A percentile compares a stretch with the other conserved stretches of the same genome.
Evolutionary conservation across 92 coral and sea anemone genomes (phyloP).

Genomic region (Umimayanthus kanabou): DNA sequence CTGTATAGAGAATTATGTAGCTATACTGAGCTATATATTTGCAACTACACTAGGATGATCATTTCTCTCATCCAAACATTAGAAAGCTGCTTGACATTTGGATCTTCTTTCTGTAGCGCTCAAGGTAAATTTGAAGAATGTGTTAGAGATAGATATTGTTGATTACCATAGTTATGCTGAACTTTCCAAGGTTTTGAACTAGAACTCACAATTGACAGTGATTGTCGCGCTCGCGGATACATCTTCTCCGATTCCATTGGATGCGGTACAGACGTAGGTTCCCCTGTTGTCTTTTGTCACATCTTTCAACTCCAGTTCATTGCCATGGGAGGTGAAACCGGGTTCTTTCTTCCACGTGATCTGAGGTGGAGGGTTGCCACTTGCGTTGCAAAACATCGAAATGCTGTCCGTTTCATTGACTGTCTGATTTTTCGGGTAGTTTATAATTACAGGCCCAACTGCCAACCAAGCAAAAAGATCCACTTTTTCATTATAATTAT

Average conservation of each 20-base stretch:
- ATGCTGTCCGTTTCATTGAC: conserved; percentile 33
- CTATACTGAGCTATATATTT: too few relatives aligned
- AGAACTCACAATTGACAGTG: conserved; percentile 48
- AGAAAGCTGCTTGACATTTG: too few relatives aligned
- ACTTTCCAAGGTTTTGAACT: not conserved
- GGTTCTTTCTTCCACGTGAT: conserved; percentile 35
- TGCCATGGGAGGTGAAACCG: conserved; percentile 9
- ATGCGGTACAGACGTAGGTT: conserved; percentile 36
- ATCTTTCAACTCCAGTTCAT: conserved; percentile 14
- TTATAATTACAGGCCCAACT: conserved; percentile 28
- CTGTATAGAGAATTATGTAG: too few relatives aligned
- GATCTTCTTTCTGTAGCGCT: too few relatives aligned
- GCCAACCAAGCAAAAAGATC: not conserved
- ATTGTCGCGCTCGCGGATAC: conserved; percentile 7
- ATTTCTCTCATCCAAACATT: too few relatives aligned
- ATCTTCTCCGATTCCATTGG: conserved; percentile 25
- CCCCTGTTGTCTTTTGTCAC: conserved; percentile 26
- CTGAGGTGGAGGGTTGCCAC: conserved; percentile 46
- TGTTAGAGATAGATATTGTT: too few relatives aligned
- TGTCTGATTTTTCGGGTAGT: conserved; percentile 34
- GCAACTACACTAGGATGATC: too few relatives aligned
- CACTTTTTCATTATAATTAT: too few relatives aligned
- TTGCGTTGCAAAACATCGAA: conserved; percentile 46
- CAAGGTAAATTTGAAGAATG: too few relatives aligned
- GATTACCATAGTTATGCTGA: not conserved